phyloP scores from a whole-genome alignment of 2,888 invertebrate genomes.

The Actias luna region DNA sequence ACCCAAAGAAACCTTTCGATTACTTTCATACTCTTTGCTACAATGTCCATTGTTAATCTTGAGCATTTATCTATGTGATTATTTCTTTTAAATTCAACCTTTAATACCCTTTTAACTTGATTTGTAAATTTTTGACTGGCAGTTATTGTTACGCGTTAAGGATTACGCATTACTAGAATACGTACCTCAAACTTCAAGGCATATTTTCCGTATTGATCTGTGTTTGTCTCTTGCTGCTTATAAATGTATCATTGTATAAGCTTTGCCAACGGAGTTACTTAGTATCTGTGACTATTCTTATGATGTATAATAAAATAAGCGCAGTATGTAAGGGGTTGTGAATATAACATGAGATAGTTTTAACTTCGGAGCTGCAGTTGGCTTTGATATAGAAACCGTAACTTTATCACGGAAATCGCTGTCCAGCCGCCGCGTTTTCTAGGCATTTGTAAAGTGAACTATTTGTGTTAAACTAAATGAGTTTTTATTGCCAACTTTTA shows the following conservation, averaged over 20 bases:
- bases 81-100: neutral
- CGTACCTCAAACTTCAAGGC: neutral
- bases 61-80: neutral
- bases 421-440: conserved; percentile 25
- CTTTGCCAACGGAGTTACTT: conserved; percentile 37
- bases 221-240: neutral
- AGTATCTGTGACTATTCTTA: conserved; percentile 67
- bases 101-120: neutral
- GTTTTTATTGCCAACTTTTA: neutral
- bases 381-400: conserved; percentile 22
- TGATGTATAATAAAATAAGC: conserved; percentile 62
- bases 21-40: neutral
- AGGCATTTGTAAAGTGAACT: neutral
- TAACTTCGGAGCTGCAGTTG: conserved; percentile 53
- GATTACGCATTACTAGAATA: too few relatives aligned
- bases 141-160: neutral
- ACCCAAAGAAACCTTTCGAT: neutral
- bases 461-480: neutral
- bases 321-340: conserved; percentile 59
- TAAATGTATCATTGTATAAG: neutral
- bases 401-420: conserved; percentile 19
- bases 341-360: conserved; percentile 44
- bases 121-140: neutral
- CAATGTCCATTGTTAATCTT: neutral
- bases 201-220: neutral